A percentile compares a stretch with the other conserved stretches of the same genome.
These are phyloP conservation scores for Perdita meconis DNA, from an alignment of 2,888 invertebrate species.

Conservation along the genomic window DNA sequence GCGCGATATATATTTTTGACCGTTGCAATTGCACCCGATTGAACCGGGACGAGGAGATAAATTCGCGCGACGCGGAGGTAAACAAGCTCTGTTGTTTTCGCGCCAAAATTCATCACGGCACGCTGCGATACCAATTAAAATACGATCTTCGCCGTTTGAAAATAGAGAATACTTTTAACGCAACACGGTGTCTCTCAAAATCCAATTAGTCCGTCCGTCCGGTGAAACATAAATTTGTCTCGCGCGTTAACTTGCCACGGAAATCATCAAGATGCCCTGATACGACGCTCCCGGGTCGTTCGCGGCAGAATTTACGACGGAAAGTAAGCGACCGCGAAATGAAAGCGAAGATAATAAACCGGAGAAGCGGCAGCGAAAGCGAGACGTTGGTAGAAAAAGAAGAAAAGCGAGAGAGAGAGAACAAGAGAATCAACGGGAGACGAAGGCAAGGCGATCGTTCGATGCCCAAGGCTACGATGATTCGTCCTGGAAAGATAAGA, in stretches of 20 bases:
- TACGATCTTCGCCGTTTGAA: slow-evolving; percentile 9
- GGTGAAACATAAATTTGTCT: slow-evolving; percentile 36
- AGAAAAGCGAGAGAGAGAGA: neutral
- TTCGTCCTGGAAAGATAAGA: slow-evolving; percentile 50
- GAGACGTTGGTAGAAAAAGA: too few species aligned
- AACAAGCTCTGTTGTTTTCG: slow-evolving; percentile 10
- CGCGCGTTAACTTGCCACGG: slow-evolving; percentile 30
- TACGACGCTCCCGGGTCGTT: slow-evolving; percentile 44
- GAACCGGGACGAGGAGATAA: neutral
- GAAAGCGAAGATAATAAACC: slow-evolving; percentile 55
- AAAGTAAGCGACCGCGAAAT: slow-evolving; percentile 44
- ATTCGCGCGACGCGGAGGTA: slow-evolving; percentile 12
- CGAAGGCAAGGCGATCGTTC: slow-evolving; percentile 27
- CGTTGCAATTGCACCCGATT: neutral
- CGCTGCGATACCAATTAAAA: slow-evolving; percentile 13
- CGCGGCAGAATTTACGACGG: slow-evolving; percentile 40
- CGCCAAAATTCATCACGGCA: neutral
- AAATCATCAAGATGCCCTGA: slow-evolving; percentile 53
- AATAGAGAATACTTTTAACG: neutral
- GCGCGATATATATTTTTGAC: neutral
- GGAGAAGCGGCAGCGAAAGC: neutral
- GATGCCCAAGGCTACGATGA: slow-evolving; percentile 52
- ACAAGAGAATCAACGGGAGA: neutral
- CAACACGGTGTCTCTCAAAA: slow-evolving; percentile 2
- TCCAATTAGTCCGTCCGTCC: slow-evolving; percentile 38